Conservation (phyloP, 53 echinoderm and acorn worm genomes). For the Mesocentrotus franciscanus region DNA sequence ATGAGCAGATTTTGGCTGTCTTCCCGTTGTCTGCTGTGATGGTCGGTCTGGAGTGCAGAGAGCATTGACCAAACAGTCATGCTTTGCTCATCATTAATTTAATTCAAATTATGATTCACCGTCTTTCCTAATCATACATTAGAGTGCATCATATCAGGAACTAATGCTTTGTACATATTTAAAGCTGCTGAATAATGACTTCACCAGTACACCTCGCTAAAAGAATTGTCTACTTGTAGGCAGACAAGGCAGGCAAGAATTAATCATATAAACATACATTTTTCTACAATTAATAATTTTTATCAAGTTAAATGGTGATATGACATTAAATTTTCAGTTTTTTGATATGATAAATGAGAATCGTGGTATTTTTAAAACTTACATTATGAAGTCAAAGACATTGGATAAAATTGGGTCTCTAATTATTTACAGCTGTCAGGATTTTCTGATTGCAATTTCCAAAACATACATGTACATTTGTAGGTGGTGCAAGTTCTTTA, state of each 20-base stretch:
- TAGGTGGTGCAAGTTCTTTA: no score
- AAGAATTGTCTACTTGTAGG: neutral
- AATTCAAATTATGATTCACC: slow-evolving; percentile 1
- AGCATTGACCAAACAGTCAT: slow-evolving; percentile 49
- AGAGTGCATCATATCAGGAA: neutral
- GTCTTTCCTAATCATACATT: slow-evolving; percentile 1
- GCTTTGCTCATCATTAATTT: neutral
- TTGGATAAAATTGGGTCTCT: no score
- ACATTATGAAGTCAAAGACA: no score
- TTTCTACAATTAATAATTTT: no score
- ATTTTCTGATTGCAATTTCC: no score
- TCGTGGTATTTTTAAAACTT: no score
- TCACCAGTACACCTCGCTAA: neutral
- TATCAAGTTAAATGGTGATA: no score
- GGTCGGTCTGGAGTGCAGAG: neutral
- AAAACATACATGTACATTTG: no score
- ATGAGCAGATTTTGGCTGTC: slow-evolving; percentile 3
- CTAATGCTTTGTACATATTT: neutral
- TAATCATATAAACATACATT: no score
- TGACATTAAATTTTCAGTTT: no score
- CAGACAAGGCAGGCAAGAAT: neutral
- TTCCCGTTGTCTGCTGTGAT: slow-evolving; percentile 29
- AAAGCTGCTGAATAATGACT: slow-evolving; percentile 8
- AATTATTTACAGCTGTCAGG: no score
- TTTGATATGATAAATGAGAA: no score